A percentile compares a stretch with the other conserved stretches of the same genome.
These are phyloP conservation scores for Gadus chalcogrammus DNA, from an alignment of 2,113 vertebrate species.

Conservation along the genomic window DNA sequence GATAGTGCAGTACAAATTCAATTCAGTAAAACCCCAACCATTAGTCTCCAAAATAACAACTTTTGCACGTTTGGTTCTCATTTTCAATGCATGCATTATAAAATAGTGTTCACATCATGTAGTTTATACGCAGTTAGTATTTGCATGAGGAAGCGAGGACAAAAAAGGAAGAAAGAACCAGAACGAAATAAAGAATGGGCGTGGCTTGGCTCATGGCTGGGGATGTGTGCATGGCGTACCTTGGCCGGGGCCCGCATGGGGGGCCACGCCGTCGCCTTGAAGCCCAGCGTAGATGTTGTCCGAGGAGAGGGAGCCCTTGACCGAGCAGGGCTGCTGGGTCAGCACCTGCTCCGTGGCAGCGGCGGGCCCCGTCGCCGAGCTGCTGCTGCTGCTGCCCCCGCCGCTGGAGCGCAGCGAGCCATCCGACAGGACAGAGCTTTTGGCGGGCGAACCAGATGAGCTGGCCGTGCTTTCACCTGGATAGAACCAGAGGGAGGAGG, in stretches of 20 bases:
- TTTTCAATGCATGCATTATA: no score
- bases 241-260: constrained; percentile 57
- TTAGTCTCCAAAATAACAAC: no score
- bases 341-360: constrained; percentile 78
- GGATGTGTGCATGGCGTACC: constrained; percentile 52
- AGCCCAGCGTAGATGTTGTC: constrained; percentile 88
- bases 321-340: constrained; percentile 95
- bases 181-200: no score
- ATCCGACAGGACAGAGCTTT: constrained; percentile 63
- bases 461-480: constrained; percentile 68
- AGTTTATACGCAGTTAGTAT: no score
- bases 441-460: constrained; percentile 70
- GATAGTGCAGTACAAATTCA: no score
- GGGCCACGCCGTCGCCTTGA: constrained; percentile 74
- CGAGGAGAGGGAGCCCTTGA: constrained; percentile 93
- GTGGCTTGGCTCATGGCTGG: background rate
- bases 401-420: constrained; percentile 53
- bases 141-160: background rate
- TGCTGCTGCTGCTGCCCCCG: constrained; percentile 33
- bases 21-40: no score
- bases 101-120: no score
- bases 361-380: constrained; percentile 45
- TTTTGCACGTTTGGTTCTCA: no score
- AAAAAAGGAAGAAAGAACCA: background rate
- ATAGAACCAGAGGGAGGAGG: background rate